phyloP scores from a whole-genome alignment of 2,113 vertebrate genomes.

The Megaceryle torquata region DNA sequence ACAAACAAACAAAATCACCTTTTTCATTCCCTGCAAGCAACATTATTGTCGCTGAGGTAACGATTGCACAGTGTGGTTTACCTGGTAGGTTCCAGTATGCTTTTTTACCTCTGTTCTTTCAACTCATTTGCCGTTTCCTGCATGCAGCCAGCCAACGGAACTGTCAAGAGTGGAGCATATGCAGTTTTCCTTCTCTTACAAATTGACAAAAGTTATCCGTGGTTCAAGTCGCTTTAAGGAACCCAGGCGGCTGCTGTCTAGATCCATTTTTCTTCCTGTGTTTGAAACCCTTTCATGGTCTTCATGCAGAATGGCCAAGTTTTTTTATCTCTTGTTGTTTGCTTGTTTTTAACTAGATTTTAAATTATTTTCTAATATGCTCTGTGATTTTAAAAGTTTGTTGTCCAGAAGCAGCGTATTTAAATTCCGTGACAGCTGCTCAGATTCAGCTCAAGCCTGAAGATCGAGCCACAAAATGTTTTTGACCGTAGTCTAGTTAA shows the following conservation, averaged over 20 bases:
- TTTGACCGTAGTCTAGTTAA: conserved; percentile 10
- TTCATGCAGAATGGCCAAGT: not conserved
- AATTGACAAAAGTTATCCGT: not conserved
- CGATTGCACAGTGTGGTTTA: not conserved
- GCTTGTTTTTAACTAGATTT: not conserved
- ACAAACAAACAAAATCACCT: not conserved
- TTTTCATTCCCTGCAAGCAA: not conserved
- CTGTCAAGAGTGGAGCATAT: not conserved
- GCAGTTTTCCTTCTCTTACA: not conserved
- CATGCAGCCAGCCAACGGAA: not conserved
- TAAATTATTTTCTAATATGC: not conserved
- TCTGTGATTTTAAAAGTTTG: not conserved
- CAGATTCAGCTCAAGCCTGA: not conserved
- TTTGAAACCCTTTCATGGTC: not conserved
- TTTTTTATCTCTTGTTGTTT: not conserved
- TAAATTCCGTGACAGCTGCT: not conserved
- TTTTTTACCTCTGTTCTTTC: not conserved
- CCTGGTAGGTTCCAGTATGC: not conserved
- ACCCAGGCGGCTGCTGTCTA: not conserved
- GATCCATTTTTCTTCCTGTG: not conserved
- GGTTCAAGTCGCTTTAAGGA: not conserved
- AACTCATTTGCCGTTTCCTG: not conserved
- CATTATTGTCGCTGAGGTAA: not conserved
- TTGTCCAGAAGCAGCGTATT: not conserved
- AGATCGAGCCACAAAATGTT: not conserved